Percentiles rank a stretch among this genome's conserved stretches.
phyloP scores from a whole-genome alignment of 2,113 vertebrate species.

The Syngnathus floridae region DNA sequence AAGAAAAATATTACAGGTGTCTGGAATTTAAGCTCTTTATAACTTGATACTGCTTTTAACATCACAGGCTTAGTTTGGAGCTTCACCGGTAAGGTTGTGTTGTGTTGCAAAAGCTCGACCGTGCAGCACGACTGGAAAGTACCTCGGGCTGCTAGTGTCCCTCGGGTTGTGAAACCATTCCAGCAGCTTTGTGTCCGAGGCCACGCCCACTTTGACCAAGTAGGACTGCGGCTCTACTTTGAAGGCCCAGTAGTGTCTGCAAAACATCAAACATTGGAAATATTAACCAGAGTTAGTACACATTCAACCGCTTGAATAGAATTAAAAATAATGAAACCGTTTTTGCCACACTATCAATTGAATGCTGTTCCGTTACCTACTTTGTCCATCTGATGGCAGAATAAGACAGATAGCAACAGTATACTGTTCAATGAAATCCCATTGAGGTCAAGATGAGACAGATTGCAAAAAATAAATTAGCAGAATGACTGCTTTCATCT shows the following conservation, averaged over 20 bases:
- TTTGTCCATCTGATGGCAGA: too few species aligned
- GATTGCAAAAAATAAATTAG: too few species aligned
- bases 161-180: slow-evolving; percentile 89
- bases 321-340: too few species aligned
- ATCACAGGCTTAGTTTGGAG: slow-evolving; percentile 47
- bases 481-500: too few species aligned
- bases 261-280: slow-evolving; percentile 12
- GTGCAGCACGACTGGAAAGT: background rate
- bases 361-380: too few species aligned
- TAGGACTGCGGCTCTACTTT: slow-evolving; percentile 84
- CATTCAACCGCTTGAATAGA: too few species aligned
- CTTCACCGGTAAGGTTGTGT: slow-evolving; percentile 5
- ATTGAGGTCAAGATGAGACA: too few species aligned
- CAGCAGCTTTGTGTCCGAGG: slow-evolving; percentile 81
- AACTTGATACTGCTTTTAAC: slow-evolving; percentile 44
- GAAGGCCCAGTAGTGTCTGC: slow-evolving; percentile 90
- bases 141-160: slow-evolving; percentile 90
- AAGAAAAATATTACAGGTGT: background rate
- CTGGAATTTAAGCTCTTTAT: slow-evolving; percentile 54
- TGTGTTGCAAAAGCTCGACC: background rate
- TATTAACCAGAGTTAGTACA: background rate
- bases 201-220: slow-evolving; percentile 91
- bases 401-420: too few species aligned
- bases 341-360: too few species aligned
- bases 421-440: too few species aligned